A percentile compares a stretch with the other conserved stretches of the same genome.
phyloP scores from a whole-genome alignment of 2,888 invertebrate genomes.

The Archaeoteleia sp. region DNA sequence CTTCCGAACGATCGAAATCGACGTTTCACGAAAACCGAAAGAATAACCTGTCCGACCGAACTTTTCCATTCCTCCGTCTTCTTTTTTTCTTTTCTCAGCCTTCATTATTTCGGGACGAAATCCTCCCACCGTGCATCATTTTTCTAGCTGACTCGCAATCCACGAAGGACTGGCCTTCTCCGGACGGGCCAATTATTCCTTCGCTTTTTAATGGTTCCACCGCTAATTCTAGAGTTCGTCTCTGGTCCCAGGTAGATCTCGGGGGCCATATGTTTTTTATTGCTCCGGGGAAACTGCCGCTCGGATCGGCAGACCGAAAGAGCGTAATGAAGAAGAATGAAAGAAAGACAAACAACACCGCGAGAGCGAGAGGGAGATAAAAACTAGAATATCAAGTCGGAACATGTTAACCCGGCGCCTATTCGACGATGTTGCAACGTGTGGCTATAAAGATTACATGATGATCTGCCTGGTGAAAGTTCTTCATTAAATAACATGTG shows the following conservation, averaged over 20 bases:
- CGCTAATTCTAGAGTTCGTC: slow-evolving; percentile 24
- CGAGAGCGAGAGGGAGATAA: slow-evolving; percentile 2
- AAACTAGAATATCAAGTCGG: slow-evolving; percentile 49
- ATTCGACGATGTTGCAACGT: slow-evolving; percentile 49
- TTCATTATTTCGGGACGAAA: background rate
- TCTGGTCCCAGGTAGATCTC: slow-evolving; percentile 30
- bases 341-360: too few relatives aligned
- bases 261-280: slow-evolving; percentile 3
- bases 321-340: slow-evolving; percentile 20
- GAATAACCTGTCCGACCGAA: too few relatives aligned
- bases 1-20: too few relatives aligned
- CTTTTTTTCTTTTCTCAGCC: background rate
- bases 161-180: background rate
- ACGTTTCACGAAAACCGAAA: too few relatives aligned
- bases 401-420: slow-evolving; percentile 49
- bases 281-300: slow-evolving; percentile 12
- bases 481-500: slow-evolving; percentile 36
- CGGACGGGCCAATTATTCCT: slow-evolving; percentile 23
- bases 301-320: slow-evolving; percentile 25
- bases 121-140: background rate
- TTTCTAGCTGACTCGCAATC: background rate
- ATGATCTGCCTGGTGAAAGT: slow-evolving; percentile 48
- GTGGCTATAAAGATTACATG: slow-evolving; percentile 49
- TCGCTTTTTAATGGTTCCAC: slow-evolving; percentile 15
- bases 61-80: background rate